Conservation (phyloP, 92 coral and sea anemone genomes). For the Nematostella vectensis region DNA sequence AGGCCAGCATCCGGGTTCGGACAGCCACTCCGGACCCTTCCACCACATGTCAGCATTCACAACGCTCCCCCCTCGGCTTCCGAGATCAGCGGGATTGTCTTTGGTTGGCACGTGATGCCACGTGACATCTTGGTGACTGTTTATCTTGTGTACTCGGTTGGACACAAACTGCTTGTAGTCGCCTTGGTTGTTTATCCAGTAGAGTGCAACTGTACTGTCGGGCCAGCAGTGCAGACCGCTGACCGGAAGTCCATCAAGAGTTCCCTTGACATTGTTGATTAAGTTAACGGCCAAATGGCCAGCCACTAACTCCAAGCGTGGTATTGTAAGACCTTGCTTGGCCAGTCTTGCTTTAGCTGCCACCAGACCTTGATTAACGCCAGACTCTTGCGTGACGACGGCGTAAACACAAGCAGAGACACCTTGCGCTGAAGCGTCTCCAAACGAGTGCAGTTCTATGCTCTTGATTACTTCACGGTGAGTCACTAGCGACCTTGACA, state of each 20-base stretch:
- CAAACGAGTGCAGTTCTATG: slow-evolving; percentile 1
- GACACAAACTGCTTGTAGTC: slow-evolving; percentile 7
- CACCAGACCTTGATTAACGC: slow-evolving; percentile 5
- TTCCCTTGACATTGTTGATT: slow-evolving; percentile 1
- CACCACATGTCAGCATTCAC: slow-evolving; percentile 3
- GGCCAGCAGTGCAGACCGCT: slow-evolving; percentile 1
- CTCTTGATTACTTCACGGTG: background rate
- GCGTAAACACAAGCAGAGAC: slow-evolving; percentile 8
- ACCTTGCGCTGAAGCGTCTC: slow-evolving; percentile 1
- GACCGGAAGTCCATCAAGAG: slow-evolving; percentile 6
- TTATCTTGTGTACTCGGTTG: slow-evolving; percentile 12
- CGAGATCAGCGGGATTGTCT: slow-evolving; percentile 11
- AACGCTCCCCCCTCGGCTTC: slow-evolving; percentile 9
- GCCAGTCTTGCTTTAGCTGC: slow-evolving; percentile 14
- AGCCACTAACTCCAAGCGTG: slow-evolving; percentile 13
- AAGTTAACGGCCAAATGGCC: slow-evolving; percentile 8
- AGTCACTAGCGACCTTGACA: background rate
- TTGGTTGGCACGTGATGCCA: slow-evolving; percentile 1
- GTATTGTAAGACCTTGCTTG: slow-evolving; percentile 17
- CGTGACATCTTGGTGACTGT: background rate
- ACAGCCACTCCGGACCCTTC: slow-evolving; percentile 13
- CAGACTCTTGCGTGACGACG: slow-evolving; percentile 10
- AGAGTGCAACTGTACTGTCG: background rate
- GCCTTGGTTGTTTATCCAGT: background rate
- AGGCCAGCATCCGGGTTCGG: slow-evolving; percentile 1